Percentiles rank a stretch among this genome's conserved stretches.
These are phyloP conservation scores for Gallinago media DNA, from an alignment of 2,113 vertebrate species.

Conservation along the genomic window DNA sequence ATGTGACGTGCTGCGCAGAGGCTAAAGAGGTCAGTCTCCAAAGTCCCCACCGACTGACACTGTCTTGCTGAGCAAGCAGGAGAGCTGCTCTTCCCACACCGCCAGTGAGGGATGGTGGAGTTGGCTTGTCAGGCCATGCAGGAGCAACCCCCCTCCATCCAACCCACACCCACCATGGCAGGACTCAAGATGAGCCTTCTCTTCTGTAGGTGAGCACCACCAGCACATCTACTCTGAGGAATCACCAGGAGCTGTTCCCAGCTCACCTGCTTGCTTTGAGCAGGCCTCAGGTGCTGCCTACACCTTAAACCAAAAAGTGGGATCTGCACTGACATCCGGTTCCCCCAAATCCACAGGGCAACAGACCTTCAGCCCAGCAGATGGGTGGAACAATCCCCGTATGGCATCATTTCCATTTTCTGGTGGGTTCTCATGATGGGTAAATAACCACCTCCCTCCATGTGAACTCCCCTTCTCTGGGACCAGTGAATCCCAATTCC, in stretches of 20 bases:
- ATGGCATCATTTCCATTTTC: neutral
- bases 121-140: neutral
- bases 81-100: neutral
- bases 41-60: neutral
- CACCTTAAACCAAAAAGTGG: neutral
- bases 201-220: neutral
- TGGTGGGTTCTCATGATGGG: neutral
- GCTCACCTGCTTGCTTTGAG: neutral
- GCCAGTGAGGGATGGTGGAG: neutral
- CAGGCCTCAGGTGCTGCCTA: neutral
- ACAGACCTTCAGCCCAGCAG: neutral
- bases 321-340: neutral
- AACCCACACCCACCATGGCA: neutral
- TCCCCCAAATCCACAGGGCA: neutral
- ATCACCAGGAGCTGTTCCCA: neutral
- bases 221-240: neutral
- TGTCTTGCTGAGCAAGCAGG: conserved; percentile 32
- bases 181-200: neutral
- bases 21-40: conserved; percentile 31
- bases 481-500: neutral
- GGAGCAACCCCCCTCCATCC: neutral
- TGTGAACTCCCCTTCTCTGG: neutral
- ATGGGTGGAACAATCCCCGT: neutral
- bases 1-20: neutral
- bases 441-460: neutral